Evolutionary conservation across 2,888 invertebrate species (phyloP).

Genomic region (Stenotaenia linearis): DNA sequence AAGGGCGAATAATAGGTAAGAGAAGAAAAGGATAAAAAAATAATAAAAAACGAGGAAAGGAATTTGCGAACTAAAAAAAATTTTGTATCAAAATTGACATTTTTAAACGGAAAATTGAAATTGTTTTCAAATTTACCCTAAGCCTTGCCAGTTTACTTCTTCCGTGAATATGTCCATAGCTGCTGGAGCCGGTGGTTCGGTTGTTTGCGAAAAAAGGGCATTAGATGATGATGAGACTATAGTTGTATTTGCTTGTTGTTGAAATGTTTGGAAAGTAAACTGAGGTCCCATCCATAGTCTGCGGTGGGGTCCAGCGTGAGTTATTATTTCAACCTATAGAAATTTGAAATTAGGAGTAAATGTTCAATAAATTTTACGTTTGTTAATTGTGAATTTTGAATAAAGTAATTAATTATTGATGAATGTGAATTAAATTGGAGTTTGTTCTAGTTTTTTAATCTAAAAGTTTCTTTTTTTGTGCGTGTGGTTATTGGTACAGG

Average conservation of each 20-base stretch:
- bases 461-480: no score
- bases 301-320: conserved; percentile 90
- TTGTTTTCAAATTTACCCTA: conserved; percentile 41
- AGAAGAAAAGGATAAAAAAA: neutral
- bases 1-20: neutral
- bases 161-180: conserved; percentile 46
- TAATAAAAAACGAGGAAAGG: neutral
- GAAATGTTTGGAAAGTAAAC: conserved; percentile 90
- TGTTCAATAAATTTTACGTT: neutral
- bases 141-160: conserved; percentile 47
- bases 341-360: neutral
- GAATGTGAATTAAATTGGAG: no score
- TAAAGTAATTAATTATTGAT: no score
- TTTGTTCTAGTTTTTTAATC: no score
- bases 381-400: no score
- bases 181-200: conserved; percentile 42
- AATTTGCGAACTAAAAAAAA: neutral
- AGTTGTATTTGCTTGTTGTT: conserved; percentile 46
- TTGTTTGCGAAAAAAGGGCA: conserved; percentile 47
- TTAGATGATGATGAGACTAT: conserved; percentile 47
- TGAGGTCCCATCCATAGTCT: conserved; percentile 99
- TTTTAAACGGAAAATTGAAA: neutral
- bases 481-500: no score
- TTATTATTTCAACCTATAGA: conserved; percentile 86
- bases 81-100: neutral